Evolutionary conservation across 2,113 vertebrate genomes (phyloP), one percentile per base, ranked within the genome.

Genomic region (Hippocampus barbouri): DNA sequence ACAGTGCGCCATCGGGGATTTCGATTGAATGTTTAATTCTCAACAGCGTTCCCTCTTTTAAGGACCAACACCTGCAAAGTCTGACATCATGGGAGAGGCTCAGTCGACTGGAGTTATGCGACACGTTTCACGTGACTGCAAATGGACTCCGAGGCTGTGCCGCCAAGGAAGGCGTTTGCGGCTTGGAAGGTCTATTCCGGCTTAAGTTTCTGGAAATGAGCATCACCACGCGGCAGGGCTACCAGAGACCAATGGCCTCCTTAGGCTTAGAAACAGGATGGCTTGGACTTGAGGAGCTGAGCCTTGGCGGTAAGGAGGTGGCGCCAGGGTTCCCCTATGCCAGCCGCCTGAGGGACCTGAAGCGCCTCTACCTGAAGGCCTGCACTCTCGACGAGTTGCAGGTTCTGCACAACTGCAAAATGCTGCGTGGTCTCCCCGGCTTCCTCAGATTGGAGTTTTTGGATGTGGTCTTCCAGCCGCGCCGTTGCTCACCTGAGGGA

Each of bases 31-130:
- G 85, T 38, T 80, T 93, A 43, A 79, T 93, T 51, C 79, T 93
- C 4, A 88, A 92, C 57, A 91, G 88, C 4, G 91, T 94, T 43
- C 91, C 92, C 20, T 92, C 92, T n/a, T 93, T 94, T 70, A 91
- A 87, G 1, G 91, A 93, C 79, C 87, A 91, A 73, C 92, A 94
- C 64, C 85, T 94, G 69, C 87, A 87, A 75, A 91, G 87, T 79
- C 86, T 94, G 72, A 76, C 83, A 20, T 86, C 88, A 2, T 93
- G 91, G 92, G 75, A 80, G 65, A 81, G 54, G 43, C 83, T 93
- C 57, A 66, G 34, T 40, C 88, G 62, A 0, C 69, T 93, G 60
- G 93, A 90, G 84, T 80, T 93, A 65, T 83, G 89, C 0, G 91
- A 93, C 60, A 82, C 89, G 38, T 88, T 91, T 72, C 91, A 91